Evolutionary conservation across 2,113 vertebrate genomes (phyloP).

Genomic region (Anas platyrhynchos): DNA sequence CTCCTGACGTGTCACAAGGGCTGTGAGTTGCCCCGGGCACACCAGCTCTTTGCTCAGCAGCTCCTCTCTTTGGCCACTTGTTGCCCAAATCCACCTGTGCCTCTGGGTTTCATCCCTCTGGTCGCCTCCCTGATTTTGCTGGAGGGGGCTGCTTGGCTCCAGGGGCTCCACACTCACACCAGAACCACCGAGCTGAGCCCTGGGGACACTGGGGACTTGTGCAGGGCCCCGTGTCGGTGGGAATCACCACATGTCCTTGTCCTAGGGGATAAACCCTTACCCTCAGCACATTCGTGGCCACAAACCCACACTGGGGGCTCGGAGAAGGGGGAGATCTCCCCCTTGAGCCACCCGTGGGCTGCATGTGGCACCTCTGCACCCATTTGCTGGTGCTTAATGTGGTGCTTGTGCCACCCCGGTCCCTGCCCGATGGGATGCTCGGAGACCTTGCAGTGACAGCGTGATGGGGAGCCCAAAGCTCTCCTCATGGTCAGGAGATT

Average conservation of each 20-base stretch:
- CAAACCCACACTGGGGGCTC: background rate
- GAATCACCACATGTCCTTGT: fast-evolving
- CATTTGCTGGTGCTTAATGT: background rate
- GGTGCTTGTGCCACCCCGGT: fast-evolving
- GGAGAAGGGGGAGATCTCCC: background rate
- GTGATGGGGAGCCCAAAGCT: background rate
- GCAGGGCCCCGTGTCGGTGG: background rate
- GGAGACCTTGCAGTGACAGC: background rate
- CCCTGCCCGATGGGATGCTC: background rate
- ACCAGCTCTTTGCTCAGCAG: background rate
- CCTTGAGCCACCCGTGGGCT: fast-evolving
- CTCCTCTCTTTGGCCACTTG: background rate
- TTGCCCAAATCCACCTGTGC: fast-evolving
- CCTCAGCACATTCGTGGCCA: fast-evolving
- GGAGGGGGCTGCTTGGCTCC: background rate
- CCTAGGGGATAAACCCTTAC: fast-evolving
- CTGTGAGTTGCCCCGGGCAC: background rate
- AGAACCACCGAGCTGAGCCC: background rate
- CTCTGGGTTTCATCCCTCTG: background rate
- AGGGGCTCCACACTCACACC: fast-evolving
- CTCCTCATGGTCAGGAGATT: background rate
- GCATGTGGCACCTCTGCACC: background rate
- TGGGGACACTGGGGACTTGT: fast-evolving
- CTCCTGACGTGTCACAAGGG: background rate
- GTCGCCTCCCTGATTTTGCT: background rate